Base-by-base conservation (phyloP, 2,113 vertebrate genomes). In the Callorhinus ursinus region DNA sequence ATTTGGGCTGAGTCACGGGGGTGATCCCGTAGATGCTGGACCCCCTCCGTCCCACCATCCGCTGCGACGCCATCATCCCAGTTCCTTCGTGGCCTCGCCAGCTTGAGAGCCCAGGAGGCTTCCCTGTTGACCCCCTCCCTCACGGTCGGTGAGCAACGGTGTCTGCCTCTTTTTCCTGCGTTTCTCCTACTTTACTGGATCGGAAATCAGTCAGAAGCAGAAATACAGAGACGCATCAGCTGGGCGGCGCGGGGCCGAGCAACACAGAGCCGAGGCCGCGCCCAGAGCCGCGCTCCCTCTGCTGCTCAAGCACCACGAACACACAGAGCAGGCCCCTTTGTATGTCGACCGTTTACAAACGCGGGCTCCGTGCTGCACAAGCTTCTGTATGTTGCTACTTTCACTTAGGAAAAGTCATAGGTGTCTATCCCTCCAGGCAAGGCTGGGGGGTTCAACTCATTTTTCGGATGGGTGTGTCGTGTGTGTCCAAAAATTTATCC, bases 1-100 rank as follows among this genome's bases (percentile, higher is more conserved):
- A 0, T 21, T 2, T 3, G 21, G 51, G 36, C 15, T 1, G 4
- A 12, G 22, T 24, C 16, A 3, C 14, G 2, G 67, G 67, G 13
- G 0, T 3, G 9, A 15, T 11, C 6, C 12, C 26, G 12, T 26
- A 0, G 26, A 10, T 2, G 74, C 33, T 3, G 0, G 49, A 2
- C 1, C 2, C 26, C 33, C 8, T 36, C 18, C 4, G 0, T 36
- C 8, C 4, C 8, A 16, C 2, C 3, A 24, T 49, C 26, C 3
- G 28, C 5, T 21, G 12, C 0, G 51, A 49, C 1, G 22, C 6
- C 4, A 6, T 49, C 24, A 0, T 1, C 24, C 12, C 0, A 8
- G 10, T 14, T 31, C 51, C 13, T 1, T 7, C 11, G 9, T 1
- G 21, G 39, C 2, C 5, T 65, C 36, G 14, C 46, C 18, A 12